Evolutionary conservation across 2,113 vertebrate species (phyloP), one percentile per base, ranked within the genome.

Genomic region (Corvus hawaiiensis): DNA sequence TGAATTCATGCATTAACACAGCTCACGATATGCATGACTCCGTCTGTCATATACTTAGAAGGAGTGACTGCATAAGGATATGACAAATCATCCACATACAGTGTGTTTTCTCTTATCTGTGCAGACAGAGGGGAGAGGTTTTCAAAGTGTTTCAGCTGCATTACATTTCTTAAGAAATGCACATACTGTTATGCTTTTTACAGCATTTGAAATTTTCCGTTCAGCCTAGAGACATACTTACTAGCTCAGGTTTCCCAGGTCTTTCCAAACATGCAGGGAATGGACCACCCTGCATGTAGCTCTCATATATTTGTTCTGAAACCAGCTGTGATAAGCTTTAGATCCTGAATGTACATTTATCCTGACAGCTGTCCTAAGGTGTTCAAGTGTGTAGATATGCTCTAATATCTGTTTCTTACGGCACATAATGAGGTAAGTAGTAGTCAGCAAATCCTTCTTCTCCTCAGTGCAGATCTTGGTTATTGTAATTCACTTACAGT

Each of bases 271-370:
- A n/a, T 9, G 11, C 39, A 51, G 84, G 22, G 61, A 81, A 81
- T 11, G 19, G 86, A 83, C 78, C 67, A 96, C 75, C 83, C 90
- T 95, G 81, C 61, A 92, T 77, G 32, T 68, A 87, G 6, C 37
- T 37, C 44, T 67, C 1, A 0, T 56, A 44, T 55, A 71, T 92
- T 81, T 90, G 46, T 87, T 88, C 32, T 75, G 49, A 90, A 93
- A 88, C 41, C 49, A 78, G 30, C 74, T 93, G 54, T 74, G 80
- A 88, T 77, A 96, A 63, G 20, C 20, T 76, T 61, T 63, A 80
- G 67, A 63, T 74, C 41, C 16, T 67, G 55, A 90, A 56, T 0
- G 0, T 24, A 37, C 4, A 1, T 95, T 93, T 83, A 71, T 63
- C 52, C 55, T 90, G 72, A 92, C 64, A 81, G 61, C n/a, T 88